Evolutionary conservation across 2,888 invertebrate genomes (phyloP).

Genomic region (Byasa hedistus): DNA sequence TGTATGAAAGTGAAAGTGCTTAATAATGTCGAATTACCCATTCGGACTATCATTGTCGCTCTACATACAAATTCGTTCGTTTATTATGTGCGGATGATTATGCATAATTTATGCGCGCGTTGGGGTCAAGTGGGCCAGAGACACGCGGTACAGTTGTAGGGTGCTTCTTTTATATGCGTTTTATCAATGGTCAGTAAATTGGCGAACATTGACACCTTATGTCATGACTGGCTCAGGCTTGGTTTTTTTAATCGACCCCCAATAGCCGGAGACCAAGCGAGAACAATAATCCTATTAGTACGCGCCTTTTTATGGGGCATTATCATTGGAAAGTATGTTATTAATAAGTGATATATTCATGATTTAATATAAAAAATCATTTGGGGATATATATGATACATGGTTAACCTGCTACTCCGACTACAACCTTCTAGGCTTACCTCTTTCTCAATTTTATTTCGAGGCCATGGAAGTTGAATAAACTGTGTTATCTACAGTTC

Average conservation of each 20-base stretch:
- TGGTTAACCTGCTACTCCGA: no score
- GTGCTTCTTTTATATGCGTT: slow-evolving; percentile 40
- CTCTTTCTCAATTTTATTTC: background rate
- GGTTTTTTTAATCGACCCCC: slow-evolving; percentile 40
- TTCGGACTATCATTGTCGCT: slow-evolving; percentile 26
- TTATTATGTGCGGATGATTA: slow-evolving; percentile 59
- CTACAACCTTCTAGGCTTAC: background rate
- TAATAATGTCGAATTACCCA: background rate
- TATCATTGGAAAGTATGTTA: slow-evolving; percentile 27
- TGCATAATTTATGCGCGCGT: slow-evolving; percentile 74
- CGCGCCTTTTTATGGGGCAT: slow-evolving; percentile 36
- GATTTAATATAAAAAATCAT: background rate
- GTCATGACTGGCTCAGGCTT: slow-evolving; percentile 56
- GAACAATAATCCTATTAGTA: slow-evolving; percentile 57
- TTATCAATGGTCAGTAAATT: slow-evolving; percentile 49
- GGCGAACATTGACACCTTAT: slow-evolving; percentile 55
- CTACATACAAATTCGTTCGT: slow-evolving; percentile 27
- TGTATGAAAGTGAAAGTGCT: background rate
- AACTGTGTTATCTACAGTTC: background rate
- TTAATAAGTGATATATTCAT: slow-evolving; percentile 30
- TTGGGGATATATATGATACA: background rate
- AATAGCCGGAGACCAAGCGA: slow-evolving; percentile 4
- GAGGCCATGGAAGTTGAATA: background rate
- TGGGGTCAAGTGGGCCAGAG: slow-evolving; percentile 69
- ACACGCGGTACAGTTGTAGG: slow-evolving; percentile 31